These are phyloP conservation scores for Protonemura montana DNA, from an alignment of 2,888 invertebrate species.

Conservation along the genomic window DNA sequence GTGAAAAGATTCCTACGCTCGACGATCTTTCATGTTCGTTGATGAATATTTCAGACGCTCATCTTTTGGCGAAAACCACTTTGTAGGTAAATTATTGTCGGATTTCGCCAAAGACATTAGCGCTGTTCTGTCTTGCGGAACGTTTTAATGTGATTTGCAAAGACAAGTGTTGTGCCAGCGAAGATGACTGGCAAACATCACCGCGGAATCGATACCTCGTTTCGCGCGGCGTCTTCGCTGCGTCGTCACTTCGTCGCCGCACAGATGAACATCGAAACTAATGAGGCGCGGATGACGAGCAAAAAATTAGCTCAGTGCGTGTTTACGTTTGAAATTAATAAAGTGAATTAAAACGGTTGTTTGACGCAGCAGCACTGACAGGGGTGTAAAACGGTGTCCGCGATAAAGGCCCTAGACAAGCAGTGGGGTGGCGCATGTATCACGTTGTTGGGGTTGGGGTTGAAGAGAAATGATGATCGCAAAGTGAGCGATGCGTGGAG, in stretches of 20 bases:
- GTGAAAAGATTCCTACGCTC: not conserved
- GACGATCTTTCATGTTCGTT: constrained; percentile 2
- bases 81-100: not conserved
- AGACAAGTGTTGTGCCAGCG: not conserved
- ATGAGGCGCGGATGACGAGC: not conserved
- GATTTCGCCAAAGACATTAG: not conserved
- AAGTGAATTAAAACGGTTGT: constrained; percentile 5
- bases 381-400: not conserved
- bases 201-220: not conserved
- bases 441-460: not conserved
- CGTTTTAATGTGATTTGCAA: not conserved
- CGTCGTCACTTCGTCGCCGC: too few species aligned
- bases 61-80: not conserved
- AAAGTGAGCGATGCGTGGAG: constrained; percentile 36
- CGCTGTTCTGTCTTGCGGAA: not conserved
- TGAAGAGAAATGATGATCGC: constrained; percentile 26
- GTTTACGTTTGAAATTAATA: not conserved
- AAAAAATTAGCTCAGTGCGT: not conserved
- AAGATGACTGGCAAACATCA: not conserved
- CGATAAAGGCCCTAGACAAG: not conserved
- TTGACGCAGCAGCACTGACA: not conserved
- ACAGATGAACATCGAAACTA: not conserved
- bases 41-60: constrained; percentile 18
- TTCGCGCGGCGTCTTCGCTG: too few species aligned
- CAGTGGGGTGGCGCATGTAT: not conserved